A percentile compares a stretch with the other conserved stretches of the same genome.
phyloP scores from a whole-genome alignment of 2,797 vertebrate species.

The Remorina albescens region DNA sequence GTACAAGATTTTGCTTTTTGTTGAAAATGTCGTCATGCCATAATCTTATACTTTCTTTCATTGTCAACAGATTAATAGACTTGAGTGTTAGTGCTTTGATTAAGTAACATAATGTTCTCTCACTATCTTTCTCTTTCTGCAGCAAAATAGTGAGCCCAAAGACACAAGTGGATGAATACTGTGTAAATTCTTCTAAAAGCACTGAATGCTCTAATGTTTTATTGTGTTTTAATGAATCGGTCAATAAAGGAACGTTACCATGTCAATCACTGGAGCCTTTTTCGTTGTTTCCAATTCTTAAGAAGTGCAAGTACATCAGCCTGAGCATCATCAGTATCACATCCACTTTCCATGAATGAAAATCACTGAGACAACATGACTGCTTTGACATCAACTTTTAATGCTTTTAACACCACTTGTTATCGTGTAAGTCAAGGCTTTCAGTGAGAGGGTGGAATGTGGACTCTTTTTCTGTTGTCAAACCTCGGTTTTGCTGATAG shows the following conservation, averaged over 20 bases:
- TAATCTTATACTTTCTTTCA: not conserved
- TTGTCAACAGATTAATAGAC: slow-evolving; percentile 24
- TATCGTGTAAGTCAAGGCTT: not conserved
- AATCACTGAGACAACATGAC: not conserved
- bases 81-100: slow-evolving; percentile 20
- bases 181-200: slow-evolving; percentile 62
- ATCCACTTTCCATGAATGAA: not conserved
- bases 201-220: slow-evolving; percentile 57
- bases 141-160: slow-evolving; percentile 60
- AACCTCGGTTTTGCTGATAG: not conserved
- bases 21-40: not conserved
- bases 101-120: slow-evolving; percentile 31
- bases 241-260: slow-evolving; percentile 71
- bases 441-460: slow-evolving; percentile 4
- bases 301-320: not conserved
- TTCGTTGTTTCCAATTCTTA: slow-evolving; percentile 20
- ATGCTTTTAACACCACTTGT: not conserved
- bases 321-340: slow-evolving; percentile 37
- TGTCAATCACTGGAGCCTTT: slow-evolving; percentile 16
- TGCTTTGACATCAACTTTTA: not conserved
- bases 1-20: not conserved
- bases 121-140: slow-evolving; percentile 38
- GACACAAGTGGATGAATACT: slow-evolving; percentile 25
- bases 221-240: slow-evolving; percentile 68
- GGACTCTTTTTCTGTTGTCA: slow-evolving; percentile 29